Evolutionary conservation across 2,113 vertebrate genomes (phyloP).

Genomic region (Grus americana): DNA sequence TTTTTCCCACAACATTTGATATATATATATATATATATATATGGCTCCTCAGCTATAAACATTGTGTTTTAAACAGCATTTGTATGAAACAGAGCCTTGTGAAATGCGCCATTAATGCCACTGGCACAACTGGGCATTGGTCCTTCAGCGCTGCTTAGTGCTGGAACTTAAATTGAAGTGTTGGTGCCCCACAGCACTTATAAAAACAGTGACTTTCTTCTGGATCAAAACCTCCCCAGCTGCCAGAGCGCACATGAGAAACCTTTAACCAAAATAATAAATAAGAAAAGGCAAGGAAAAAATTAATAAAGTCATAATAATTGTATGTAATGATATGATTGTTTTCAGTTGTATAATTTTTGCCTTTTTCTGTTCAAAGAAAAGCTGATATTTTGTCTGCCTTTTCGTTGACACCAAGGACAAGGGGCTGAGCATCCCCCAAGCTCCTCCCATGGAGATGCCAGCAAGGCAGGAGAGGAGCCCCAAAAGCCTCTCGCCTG

Average conservation of each 20-base stretch:
- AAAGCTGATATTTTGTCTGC: background rate
- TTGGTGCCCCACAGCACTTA: background rate
- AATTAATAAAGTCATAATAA: background rate
- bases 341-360: background rate
- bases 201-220: background rate
- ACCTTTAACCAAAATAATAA: background rate
- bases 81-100: background rate
- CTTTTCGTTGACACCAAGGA: background rate
- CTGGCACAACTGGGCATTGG: background rate
- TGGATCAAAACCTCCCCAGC: background rate
- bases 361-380: background rate
- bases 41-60: background rate
- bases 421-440: background rate
- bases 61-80: background rate
- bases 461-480: background rate
- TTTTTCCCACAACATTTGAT: background rate
- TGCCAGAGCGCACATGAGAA: background rate
- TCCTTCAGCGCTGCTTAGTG: background rate
- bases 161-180: background rate
- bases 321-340: background rate
- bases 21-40: too few relatives aligned
- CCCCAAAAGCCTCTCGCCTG: too few relatives aligned
- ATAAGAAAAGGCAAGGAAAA: background rate
- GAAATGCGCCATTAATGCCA: rapidly evolving
- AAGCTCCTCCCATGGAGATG: rapidly evolving